Conservation (phyloP, 2,113 vertebrate species). For the Leucosticte australis region DNA sequence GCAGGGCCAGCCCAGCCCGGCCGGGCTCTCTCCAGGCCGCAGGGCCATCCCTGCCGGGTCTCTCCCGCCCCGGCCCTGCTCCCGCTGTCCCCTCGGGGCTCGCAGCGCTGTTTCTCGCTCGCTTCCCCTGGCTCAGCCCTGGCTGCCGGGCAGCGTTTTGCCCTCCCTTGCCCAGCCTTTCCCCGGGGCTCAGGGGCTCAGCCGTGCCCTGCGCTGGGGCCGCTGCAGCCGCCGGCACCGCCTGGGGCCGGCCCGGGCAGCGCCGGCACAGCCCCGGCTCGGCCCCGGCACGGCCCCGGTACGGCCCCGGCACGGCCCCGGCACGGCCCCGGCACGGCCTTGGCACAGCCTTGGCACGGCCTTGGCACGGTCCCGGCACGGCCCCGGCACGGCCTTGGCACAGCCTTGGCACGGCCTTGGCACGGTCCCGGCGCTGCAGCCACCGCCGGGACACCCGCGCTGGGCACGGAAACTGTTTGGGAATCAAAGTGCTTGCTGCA, state of each 20-base stretch:
- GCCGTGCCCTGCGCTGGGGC: not conserved
- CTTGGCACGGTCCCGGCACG: no score
- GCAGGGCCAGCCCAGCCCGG: no score
- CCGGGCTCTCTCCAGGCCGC: no score
- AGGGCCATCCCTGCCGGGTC: no score
- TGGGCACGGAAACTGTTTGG: rapidly evolving
- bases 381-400: no score
- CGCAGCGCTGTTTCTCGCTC: not conserved
- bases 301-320: no score
- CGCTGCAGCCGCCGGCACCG: not conserved
- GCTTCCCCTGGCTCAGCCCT: not conserved
- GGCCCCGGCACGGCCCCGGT: no score
- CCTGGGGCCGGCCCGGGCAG: no score
- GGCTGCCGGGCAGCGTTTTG: not conserved
- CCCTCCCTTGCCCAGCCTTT: not conserved
- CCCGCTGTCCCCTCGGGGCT: not conserved
- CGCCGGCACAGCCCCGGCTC: no score
- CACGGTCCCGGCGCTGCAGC: rapidly evolving
- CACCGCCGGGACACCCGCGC: rapidly evolving
- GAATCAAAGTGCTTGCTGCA: not conserved
- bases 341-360: no score
- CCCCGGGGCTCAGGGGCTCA: not conserved
- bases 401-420: no score
- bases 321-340: no score
- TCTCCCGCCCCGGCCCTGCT: not conserved